These are phyloP conservation scores for Hippoglossus stenolepis DNA, from an alignment of 2,113 vertebrate species.

Conservation along the genomic window DNA sequence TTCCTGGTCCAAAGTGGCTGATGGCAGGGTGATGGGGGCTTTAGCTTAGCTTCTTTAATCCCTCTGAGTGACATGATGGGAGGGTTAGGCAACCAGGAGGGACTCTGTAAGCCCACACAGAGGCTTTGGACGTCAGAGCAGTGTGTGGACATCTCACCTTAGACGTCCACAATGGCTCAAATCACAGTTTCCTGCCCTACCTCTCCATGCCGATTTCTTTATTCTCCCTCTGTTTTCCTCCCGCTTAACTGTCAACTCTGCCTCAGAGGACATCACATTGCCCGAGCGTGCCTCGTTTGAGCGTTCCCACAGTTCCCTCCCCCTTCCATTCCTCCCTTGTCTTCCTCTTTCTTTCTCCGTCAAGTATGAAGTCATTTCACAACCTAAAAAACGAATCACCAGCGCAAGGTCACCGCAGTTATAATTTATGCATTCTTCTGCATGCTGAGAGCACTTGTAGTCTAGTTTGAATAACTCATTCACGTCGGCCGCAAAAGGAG, in stretches of 20 bases:
- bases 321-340: background rate
- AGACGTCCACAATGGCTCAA: background rate
- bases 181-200: constrained; percentile 18
- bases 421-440: constrained; percentile 55
- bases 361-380: constrained; percentile 50
- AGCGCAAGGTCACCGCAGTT: constrained; percentile 27
- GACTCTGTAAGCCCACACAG: constrained; percentile 41
- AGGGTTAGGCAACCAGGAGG: constrained; percentile 31
- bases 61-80: constrained; percentile 65
- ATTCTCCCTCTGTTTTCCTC: background rate
- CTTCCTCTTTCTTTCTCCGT: constrained; percentile 5
- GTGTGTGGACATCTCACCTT: constrained; percentile 27
- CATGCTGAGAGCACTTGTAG: constrained; percentile 45
- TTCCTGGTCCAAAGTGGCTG: constrained; percentile 56
- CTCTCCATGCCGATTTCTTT: background rate
- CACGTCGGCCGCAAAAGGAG: constrained; percentile 13
- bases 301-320: background rate
- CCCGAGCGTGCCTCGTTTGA: constrained; percentile 23
- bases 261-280: background rate
- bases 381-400: constrained; percentile 12
- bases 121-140: constrained; percentile 39
- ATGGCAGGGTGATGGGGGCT: constrained; percentile 40
- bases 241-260: background rate
- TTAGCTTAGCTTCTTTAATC: constrained; percentile 72
- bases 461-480: constrained; percentile 53